Evolutionary conservation across 1,140 invertebrate genomes (phyloP), one percentile per base, ranked within the genome.

Genomic region (Listronotus oregonensis): DNA sequence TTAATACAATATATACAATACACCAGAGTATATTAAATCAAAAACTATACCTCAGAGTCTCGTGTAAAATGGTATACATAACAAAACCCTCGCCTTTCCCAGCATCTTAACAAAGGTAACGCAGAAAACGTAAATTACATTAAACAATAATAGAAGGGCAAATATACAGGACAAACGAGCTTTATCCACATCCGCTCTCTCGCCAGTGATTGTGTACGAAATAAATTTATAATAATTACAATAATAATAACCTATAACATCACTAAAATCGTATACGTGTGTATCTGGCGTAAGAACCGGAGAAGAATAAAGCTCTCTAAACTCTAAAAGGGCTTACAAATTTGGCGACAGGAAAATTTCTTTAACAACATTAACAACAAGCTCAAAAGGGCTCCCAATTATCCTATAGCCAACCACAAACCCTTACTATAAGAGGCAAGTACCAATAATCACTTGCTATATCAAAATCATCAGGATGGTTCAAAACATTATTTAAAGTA

Each of bases 251-350:
- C 70, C 71, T 71, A 66, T 73, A 75, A 71, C 73, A 73, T 75
- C 73, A 75, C 73, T 75, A 73, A 73, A 70, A 62, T 75, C 73
- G 73, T 75, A 75, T 75, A 75, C 73, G 66, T 61, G 66, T 64
- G 70, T 70, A 59, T 65, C 49, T 63, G 66, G 46, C 59, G 50
- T 21, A 47, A 50, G 57, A 67, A 34, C 34, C 17, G 46, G 49
- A 60, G 43, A 17, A 14, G 62, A 43, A 65, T 46, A 60, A 65
- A 52, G 34, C 47, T 49, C 12, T 34, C 32, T 40, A 15, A 56
- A 8, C 32, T 61, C 17, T 17, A 51, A 51, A 37, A 21, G 21
- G 47, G 15, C 8, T 50, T 51, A 15, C 37, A 8, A n/a, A 43
- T 12, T 54, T 40, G 37, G 21, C 12, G 59, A 32, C 50, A 62